These are phyloP conservation scores for Ianthella basta DNA, from an alignment of 37 sponge, comb jelly and placozoan species.

Conservation along the genomic window DNA sequence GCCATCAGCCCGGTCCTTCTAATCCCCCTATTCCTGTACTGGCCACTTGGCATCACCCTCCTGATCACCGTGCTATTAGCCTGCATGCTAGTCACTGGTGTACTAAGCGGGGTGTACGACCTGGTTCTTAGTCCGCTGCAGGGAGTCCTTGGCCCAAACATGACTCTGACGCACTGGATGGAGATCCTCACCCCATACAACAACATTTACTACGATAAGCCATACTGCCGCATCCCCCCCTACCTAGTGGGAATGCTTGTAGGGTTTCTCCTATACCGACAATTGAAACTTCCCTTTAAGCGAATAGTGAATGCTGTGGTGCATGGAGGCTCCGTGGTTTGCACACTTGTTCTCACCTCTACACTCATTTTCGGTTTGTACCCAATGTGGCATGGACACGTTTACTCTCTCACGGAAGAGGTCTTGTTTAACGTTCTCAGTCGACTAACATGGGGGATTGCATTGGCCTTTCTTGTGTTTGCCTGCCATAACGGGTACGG, in stretches of 20 bases:
- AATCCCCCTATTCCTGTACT: conserved; percentile 48
- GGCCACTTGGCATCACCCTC: conserved; percentile 50
- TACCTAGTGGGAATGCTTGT: conserved; percentile 82
- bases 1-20: conserved; percentile 77
- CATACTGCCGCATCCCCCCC: conserved; percentile 68
- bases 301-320: conserved; percentile 4
- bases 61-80: background rate
- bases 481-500: conserved; percentile 86
- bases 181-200: background rate
- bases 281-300: conserved; percentile 8
- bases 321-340: conserved; percentile 37
- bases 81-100: conserved; percentile 42
- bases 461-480: conserved; percentile 64
- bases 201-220: conserved; percentile 64
- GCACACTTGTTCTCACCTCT: conserved; percentile 30
- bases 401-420: conserved; percentile 49
- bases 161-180: too few relatives aligned
- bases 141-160: background rate
- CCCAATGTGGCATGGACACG: conserved; percentile 56
- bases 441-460: conserved; percentile 69
- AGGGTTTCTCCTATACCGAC: conserved; percentile 69
- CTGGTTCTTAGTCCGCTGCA: conserved; percentile 40
- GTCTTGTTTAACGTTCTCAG: conserved; percentile 60
- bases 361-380: conserved; percentile 67
- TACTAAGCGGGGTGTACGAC: conserved; percentile 52